phyloP scores from a whole-genome alignment of 2,888 invertebrate species.

The Aquatica leii region DNA sequence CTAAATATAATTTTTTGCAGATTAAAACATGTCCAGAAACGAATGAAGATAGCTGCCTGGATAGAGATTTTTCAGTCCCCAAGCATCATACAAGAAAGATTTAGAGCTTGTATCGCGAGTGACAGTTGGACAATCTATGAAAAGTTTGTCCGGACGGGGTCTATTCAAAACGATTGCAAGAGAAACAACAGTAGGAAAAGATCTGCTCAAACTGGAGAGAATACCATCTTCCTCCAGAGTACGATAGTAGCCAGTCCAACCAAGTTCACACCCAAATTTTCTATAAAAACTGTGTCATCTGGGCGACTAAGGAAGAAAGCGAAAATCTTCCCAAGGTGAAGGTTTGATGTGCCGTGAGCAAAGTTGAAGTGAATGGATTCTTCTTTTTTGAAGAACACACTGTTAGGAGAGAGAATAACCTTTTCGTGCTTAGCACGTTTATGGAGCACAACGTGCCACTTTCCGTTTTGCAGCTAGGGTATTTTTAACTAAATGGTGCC shows the following conservation, averaged over 20 bases:
- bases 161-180: slow-evolving; percentile 12
- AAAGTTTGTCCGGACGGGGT: slow-evolving; percentile 20
- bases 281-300: background rate
- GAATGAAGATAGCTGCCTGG: slow-evolving; percentile 14
- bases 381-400: slow-evolving; percentile 5
- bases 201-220: slow-evolving; percentile 1
- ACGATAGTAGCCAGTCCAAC: slow-evolving; percentile 1
- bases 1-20: background rate
- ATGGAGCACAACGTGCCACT: slow-evolving; percentile 15
- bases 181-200: background rate
- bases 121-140: too few relatives aligned
- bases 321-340: background rate
- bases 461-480: slow-evolving; percentile 22
- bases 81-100: slow-evolving; percentile 13
- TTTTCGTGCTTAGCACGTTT: slow-evolving; percentile 14
- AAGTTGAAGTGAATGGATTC: background rate
- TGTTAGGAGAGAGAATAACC: slow-evolving; percentile 3
- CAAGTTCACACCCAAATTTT: background rate
- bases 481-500: slow-evolving; percentile 16
- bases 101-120: slow-evolving; percentile 15
- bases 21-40: slow-evolving; percentile 12
- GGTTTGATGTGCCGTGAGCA: background rate
- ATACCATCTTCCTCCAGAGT: too few relatives aligned
- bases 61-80: slow-evolving; percentile 14
- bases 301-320: background rate